Conservation (phyloP, 2,113 vertebrate species). For the Collichthys lucidus region DNA sequence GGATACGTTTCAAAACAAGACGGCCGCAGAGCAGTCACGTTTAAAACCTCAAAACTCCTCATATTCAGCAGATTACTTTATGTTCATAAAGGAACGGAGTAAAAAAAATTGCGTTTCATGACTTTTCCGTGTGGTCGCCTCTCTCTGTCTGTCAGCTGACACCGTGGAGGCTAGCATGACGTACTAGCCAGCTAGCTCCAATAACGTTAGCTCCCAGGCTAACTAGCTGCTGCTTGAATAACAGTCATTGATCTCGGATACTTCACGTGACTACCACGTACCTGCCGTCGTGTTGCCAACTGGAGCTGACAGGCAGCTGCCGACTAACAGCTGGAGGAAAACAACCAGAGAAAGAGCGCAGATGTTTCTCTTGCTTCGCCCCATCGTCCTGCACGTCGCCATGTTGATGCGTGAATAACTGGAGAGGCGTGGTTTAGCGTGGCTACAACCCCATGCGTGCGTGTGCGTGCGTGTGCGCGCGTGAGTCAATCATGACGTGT, state of each 20-base stretch:
- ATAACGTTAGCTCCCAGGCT: background rate
- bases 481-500: too few relatives aligned
- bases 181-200: slow-evolving; percentile 26
- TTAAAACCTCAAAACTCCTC: background rate
- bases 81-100: rapidly evolving
- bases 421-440: slow-evolving; percentile 38
- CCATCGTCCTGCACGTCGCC: slow-evolving; percentile 71
- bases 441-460: too few relatives aligned
- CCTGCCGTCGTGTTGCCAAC: rapidly evolving
- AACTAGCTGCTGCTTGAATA: background rate
- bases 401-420: slow-evolving; percentile 71
- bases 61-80: background rate
- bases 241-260: background rate
- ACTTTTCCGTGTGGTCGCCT: background rate
- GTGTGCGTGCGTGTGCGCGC: background rate
- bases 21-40: background rate
- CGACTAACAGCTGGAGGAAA: slow-evolving; percentile 43
- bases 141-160: background rate
- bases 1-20: background rate
- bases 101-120: background rate
- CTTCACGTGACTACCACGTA: slow-evolving; percentile 11
- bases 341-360: slow-evolving; percentile 54
- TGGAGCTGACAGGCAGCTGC: background rate
- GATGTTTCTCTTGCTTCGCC: slow-evolving; percentile 13
- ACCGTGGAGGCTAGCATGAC: slow-evolving; percentile 9